phyloP scores from a whole-genome alignment of 37 sponge, comb jelly and placozoan genomes.

The Crambe crambe region DNA sequence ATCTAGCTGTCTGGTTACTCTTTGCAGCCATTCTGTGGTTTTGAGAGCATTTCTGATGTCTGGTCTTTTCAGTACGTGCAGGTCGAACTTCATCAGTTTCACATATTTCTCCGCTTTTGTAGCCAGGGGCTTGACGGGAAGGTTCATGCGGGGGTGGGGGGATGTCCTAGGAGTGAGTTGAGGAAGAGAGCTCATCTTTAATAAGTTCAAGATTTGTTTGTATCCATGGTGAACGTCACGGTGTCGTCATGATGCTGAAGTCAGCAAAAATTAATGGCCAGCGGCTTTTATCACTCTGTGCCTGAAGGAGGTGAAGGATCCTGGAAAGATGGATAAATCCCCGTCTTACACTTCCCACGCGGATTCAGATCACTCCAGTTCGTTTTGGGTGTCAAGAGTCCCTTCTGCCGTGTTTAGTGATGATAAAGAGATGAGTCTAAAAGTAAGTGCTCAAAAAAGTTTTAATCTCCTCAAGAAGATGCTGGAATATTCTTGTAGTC shows the following conservation, averaged over 20 bases:
- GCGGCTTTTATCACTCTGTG: neutral
- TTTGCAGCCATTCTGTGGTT: slow-evolving; percentile 16
- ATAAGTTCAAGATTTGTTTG: neutral
- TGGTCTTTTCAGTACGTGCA: slow-evolving; percentile 11
- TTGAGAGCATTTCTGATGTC: slow-evolving; percentile 38
- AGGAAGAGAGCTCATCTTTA: neutral
- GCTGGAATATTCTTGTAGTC: slow-evolving; percentile 5
- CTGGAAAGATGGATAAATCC: neutral
- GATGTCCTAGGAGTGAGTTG: neutral
- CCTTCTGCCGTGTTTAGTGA: slow-evolving; percentile 36
- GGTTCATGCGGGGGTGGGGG: neutral
- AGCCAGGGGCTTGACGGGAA: slow-evolving; percentile 12
- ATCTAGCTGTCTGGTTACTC: slow-evolving; percentile 12
- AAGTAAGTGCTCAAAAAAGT: slow-evolving; percentile 2
- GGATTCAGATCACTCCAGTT: neutral
- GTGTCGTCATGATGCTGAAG: neutral
- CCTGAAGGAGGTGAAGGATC: neutral
- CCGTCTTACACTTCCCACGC: neutral
- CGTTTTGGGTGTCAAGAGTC: slow-evolving; percentile 56
- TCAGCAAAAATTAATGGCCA: too few species aligned
- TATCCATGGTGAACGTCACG: neutral
- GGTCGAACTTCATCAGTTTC: slow-evolving; percentile 16
- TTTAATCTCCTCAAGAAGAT: neutral
- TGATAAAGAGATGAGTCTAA: slow-evolving; percentile 23
- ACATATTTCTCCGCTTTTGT: slow-evolving; percentile 34